These are phyloP conservation scores for Trachurus trachurus DNA, from an alignment of 2,797 vertebrate genomes.

Conservation along the genomic window DNA sequence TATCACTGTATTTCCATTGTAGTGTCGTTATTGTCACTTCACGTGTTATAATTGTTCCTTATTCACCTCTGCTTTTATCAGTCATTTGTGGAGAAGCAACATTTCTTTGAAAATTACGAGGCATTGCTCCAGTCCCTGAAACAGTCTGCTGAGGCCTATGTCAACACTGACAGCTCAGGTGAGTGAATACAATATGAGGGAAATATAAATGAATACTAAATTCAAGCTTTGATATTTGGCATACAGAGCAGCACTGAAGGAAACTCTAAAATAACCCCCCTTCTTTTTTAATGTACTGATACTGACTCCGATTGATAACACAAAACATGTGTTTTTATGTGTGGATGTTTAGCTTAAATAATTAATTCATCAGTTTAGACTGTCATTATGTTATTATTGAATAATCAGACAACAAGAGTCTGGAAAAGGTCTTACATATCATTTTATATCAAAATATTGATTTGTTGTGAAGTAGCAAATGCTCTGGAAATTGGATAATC, in stretches of 20 bases:
- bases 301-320: background rate
- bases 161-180: conserved; percentile 92
- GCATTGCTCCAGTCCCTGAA: conserved; percentile 92
- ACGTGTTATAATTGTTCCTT: background rate
- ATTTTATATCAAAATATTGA: background rate
- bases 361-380: background rate
- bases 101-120: conserved; percentile 95
- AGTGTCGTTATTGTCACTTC: background rate
- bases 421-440: background rate
- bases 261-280: background rate
- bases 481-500: too few relatives aligned
- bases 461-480: too few relatives aligned
- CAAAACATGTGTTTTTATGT: background rate
- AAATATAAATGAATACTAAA: background rate
- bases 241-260: background rate
- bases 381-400: background rate
- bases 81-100: conserved; percentile 93
- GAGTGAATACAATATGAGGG: conserved; percentile 44
- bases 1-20: background rate
- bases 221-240: background rate
- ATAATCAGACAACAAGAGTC: background rate
- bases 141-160: conserved; percentile 89
- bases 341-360: background rate
- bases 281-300: background rate
- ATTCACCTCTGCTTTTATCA: conserved; percentile 68